Evolutionary conservation across 37 sponge, comb jelly and placozoan genomes (phyloP).

Genomic region (Hexactinellida sp.): DNA sequence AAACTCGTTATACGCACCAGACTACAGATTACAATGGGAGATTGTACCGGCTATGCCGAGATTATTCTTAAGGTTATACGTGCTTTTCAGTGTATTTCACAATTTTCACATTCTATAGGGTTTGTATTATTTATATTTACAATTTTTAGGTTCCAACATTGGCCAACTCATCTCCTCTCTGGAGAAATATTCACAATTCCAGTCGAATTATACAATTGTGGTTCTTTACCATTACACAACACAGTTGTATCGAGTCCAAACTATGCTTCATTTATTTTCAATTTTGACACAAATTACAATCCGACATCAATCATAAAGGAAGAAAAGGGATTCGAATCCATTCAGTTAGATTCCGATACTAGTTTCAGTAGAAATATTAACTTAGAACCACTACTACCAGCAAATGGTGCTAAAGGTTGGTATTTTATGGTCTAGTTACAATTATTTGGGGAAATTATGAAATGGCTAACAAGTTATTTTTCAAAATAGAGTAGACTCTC

Average conservation of each 20-base stretch:
- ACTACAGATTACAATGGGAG: constrained; percentile 7
- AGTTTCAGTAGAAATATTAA: not conserved
- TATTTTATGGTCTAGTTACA: not conserved
- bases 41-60: not conserved
- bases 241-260: not conserved
- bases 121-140: not conserved
- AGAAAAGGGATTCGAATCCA: not conserved
- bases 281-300: not conserved
- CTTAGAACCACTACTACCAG: not conserved
- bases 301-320: not conserved
- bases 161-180: constrained; percentile 4
- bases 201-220: constrained; percentile 10
- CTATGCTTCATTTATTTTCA: not conserved
- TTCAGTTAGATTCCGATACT: not conserved
- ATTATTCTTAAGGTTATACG: constrained; percentile 2
- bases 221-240: not conserved
- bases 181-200: not conserved
- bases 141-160: not conserved
- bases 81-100: not conserved
- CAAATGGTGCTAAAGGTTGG: not conserved
- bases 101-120: not conserved
- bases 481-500: too few species aligned
- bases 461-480: too few species aligned
- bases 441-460: too few species aligned
- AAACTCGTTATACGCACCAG: not conserved